Evolutionary conservation across 2,113 vertebrate genomes (phyloP).

Genomic region (Corythornis madagascariensis): DNA sequence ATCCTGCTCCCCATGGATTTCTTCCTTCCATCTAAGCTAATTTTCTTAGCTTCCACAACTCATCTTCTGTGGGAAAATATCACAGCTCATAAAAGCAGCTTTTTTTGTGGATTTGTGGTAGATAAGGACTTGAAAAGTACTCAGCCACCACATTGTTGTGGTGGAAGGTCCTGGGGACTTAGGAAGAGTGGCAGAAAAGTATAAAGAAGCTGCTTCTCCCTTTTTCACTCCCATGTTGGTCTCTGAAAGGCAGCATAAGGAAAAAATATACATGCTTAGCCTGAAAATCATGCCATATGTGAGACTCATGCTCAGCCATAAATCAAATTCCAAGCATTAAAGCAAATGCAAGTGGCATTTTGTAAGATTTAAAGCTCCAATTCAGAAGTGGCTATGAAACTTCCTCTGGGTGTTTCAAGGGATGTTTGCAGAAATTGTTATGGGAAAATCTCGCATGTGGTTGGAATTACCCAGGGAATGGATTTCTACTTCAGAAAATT

Average conservation of each 20-base stretch:
- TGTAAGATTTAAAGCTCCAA: background rate
- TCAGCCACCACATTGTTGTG: background rate
- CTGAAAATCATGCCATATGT: no score
- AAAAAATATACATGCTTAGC: background rate
- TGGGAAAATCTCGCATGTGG: background rate
- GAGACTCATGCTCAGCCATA: background rate
- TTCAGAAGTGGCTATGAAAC: background rate
- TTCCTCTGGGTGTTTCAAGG: background rate
- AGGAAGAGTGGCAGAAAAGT: background rate
- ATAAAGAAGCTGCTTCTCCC: background rate
- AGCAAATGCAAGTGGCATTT: background rate
- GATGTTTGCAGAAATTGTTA: background rate
- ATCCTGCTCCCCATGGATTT: background rate
- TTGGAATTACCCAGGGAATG: slow-evolving; percentile 1
- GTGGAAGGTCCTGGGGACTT: background rate
- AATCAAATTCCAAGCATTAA: background rate
- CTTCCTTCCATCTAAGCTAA: background rate
- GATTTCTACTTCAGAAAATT: background rate
- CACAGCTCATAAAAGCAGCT: background rate
- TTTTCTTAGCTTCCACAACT: background rate
- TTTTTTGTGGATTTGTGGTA: background rate
- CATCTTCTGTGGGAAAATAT: background rate
- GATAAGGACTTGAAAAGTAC: background rate
- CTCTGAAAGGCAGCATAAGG: background rate
- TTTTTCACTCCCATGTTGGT: background rate